phyloP scores from a whole-genome alignment of 1,140 invertebrate genomes.

The Dreissena rostriformis region DNA sequence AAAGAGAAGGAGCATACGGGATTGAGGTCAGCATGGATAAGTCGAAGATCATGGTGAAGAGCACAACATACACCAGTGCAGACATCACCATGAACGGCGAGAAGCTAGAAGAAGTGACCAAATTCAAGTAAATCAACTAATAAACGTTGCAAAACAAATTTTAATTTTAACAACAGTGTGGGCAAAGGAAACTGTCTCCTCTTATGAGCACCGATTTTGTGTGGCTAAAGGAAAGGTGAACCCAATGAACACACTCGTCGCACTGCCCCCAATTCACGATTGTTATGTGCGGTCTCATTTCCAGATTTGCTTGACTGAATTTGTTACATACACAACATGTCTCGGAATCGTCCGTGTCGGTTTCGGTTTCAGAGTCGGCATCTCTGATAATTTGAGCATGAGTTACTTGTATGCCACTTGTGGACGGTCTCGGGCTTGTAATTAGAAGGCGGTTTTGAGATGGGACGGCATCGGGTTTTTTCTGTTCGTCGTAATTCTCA shows the following conservation, averaged over 20 bases:
- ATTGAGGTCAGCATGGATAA: too few relatives aligned
- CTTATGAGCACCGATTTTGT: constrained; percentile 9
- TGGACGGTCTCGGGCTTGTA: constrained; percentile 4
- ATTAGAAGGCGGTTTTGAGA: not conserved
- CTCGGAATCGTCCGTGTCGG: not conserved
- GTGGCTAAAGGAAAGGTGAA: not conserved
- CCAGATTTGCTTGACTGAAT: not conserved
- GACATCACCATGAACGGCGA: too few relatives aligned
- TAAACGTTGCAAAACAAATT: too few relatives aligned
- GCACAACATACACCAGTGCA: too few relatives aligned
- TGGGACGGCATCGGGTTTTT: not conserved
- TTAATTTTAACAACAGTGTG: constrained; percentile 12
- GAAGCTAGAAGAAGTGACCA: too few relatives aligned
- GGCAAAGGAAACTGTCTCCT: constrained; percentile 8
- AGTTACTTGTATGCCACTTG: not conserved
- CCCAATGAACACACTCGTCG: constrained; percentile 21
- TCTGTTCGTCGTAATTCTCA: not conserved
- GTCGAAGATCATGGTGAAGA: too few relatives aligned
- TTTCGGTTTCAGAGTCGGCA: not conserved
- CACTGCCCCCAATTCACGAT: constrained; percentile 23
- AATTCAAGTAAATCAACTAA: too few relatives aligned
- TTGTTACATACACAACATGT: constrained; percentile 22
- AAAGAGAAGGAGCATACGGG: too few relatives aligned
- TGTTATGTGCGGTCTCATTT: not conserved
- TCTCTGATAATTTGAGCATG: too few relatives aligned